phyloP scores from a whole-genome alignment of 1,140 invertebrate species.

The Thalassaphorura encarpata region DNA sequence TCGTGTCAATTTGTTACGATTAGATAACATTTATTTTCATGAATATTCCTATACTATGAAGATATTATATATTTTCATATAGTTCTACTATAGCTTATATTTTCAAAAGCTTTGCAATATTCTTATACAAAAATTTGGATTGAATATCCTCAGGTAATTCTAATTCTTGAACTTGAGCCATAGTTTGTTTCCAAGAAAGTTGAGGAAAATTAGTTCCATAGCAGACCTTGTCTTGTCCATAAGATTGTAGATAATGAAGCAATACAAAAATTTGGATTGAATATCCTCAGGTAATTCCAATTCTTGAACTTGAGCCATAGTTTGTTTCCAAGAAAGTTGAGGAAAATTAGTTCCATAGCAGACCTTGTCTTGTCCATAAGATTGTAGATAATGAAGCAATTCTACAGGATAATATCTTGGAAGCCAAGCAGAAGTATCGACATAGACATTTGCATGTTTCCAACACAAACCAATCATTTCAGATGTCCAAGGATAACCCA shows the following conservation, averaged over 20 bases:
- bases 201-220: slow-evolving; percentile 1
- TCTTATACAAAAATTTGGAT: neutral
- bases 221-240: slow-evolving; percentile 1
- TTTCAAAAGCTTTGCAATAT: no score
- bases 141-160: neutral
- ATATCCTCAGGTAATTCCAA: neutral
- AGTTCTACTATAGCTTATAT: no score
- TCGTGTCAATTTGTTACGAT: no score
- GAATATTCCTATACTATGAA: no score
- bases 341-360: slow-evolving; percentile 1
- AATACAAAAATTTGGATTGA: neutral
- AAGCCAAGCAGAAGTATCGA: neutral
- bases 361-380: slow-evolving; percentile 1
- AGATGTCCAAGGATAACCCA: neutral
- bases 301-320: neutral
- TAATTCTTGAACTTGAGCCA: neutral
- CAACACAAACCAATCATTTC: neutral
- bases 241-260: neutral
- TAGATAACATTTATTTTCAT: no score
- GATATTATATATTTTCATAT: no score
- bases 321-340: neutral
- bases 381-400: neutral
- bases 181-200: neutral
- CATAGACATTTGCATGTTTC: neutral
- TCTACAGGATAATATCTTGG: neutral